A percentile compares a stretch with the other conserved stretches of the same genome.
Evolutionary conservation across 2,888 invertebrate species (phyloP).

Genomic region (Acronicta alni): DNA sequence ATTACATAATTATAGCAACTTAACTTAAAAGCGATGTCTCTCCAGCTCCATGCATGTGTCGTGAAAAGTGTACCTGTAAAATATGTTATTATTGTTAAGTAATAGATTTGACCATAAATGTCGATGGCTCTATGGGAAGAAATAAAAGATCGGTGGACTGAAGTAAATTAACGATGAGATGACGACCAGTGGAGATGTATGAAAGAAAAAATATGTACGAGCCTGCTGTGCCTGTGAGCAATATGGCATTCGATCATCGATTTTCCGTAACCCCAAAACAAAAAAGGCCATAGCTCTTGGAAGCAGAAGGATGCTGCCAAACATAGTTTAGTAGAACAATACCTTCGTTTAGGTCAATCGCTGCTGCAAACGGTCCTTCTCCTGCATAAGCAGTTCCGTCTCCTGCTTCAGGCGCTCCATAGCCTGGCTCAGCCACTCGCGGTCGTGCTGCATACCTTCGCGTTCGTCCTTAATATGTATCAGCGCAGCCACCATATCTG

Average conservation of each 20-base stretch:
- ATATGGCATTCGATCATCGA: too few species aligned
- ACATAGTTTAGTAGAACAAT: slow-evolving; percentile 1
- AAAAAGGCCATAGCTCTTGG: too few species aligned
- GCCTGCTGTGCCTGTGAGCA: too few species aligned
- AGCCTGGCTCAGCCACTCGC: slow-evolving; percentile 66
- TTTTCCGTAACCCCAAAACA: too few species aligned
- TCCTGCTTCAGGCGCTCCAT: slow-evolving; percentile 69
- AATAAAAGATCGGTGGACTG: too few species aligned
- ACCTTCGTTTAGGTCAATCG: slow-evolving; percentile 71
- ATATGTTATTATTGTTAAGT: neutral
- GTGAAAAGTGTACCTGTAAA: slow-evolving; percentile 42
- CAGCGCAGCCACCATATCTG: slow-evolving; percentile 71
- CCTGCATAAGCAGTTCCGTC: slow-evolving; percentile 68
- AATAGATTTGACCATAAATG: too few species aligned
- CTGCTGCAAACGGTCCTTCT: slow-evolving; percentile 67
- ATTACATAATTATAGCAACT: neutral
- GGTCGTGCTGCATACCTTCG: slow-evolving; percentile 55
- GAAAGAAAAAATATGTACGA: too few species aligned
- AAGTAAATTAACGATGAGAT: too few species aligned
- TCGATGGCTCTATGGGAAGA: too few species aligned
- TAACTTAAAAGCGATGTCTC: slow-evolving; percentile 35
- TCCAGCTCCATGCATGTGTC: slow-evolving; percentile 21
- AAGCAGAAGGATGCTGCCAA: too few species aligned
- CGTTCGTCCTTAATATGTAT: slow-evolving; percentile 63
- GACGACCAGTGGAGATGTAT: too few species aligned